Evolutionary conservation across 2,888 invertebrate genomes (phyloP), one percentile per base, ranked within the genome.

Genomic region (Ormyrus pomaceus): DNA sequence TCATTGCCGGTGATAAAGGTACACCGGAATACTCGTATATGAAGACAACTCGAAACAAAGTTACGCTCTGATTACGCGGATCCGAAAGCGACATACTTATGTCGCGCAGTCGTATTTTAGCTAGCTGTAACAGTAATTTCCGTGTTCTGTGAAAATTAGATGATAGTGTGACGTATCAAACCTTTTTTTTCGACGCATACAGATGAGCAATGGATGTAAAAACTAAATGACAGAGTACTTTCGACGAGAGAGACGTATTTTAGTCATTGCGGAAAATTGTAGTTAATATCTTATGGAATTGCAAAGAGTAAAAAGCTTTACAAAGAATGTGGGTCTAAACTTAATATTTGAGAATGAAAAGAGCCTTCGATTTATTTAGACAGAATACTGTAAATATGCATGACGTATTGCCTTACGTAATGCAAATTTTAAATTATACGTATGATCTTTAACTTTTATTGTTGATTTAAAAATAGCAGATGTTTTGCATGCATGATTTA

Each of bases 21-120:
- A 68, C 8, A 50, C 51, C 10, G n/a, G 34, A 10, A 45, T 5
- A 6, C 7, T 51, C 65, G 53, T 50, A 62, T 56, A 13, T 51
- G 64, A 77, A 70, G 71, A 78, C 72, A 69, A 68, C 53, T 72
- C 66, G 72, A 56, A 65, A 65, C 58, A 59, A 56, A 70, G 78
- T 77, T 81, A 70, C 78, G 81, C 81, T 81, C 81, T 78, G 69
- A 71, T 81, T 81, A 66, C 55, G 55, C 69, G 51, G 46, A 70
- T 61, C 77, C 13, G 80, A 80, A 80, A 80, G 80, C 72, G 72
- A 68, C 77, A 76, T 48, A 80, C 80, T 80, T 76, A 65, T 69
- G 75, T 59, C 53, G 59, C 70, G 58, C n/a, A 13, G 64, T 9
- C 58, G 55, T 53, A 61, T 34, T 66, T 66, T 78, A 59, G 7